Evolutionary conservation across 2,888 invertebrate species (phyloP), one percentile per base, ranked within the genome.

Genomic region (Helleia helle): DNA sequence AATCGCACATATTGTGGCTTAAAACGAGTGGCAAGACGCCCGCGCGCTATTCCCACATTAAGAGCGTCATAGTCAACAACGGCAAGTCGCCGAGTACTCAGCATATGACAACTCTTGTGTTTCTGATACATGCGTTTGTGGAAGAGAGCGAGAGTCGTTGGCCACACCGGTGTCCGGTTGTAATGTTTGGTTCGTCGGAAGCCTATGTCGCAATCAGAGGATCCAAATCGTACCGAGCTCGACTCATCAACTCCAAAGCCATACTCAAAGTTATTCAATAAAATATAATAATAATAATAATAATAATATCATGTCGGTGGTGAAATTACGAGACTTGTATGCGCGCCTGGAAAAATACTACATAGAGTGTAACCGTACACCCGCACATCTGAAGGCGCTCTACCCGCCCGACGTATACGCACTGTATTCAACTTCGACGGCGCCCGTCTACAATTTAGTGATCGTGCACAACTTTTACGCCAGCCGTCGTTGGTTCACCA

Each of bases 1-100:
- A 36, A 18, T 36, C 36, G 24, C 36, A 36, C 36, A 36, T 36
- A 36, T 22, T 36, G 18, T 36, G 36, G 36, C 36, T 36, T 22
- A 36, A 36, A 36, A 15, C 36, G 36, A n/a, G n/a, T n/a, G 36
- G 36, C 9, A 36, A 36, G 9, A 18, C n/a, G n/a, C n/a, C n/a
- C n/a, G 36, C 36, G 11, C 36, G 36, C 22, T 36, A 36, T 36
- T 36, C 36, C 9, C 9, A 17, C 24, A 22, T 36, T 11, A 36
- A 36, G 36, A 36, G n/a, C n/a, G n/a, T n/a, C n/a, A n/a, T n/a
- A n/a, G n/a, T n/a, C n/a, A n/a, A n/a, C n/a, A n/a, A n/a, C n/a
- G n/a, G n/a, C n/a, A n/a, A n/a, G n/a, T n/a, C 18, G 3, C 36
- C 18, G n/a, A 22, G 17, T 18, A 22, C 36, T 24, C 36, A 36